These are phyloP conservation scores for Manis crassicaudata DNA, from an alignment of 2,797 vertebrate genomes.

Conservation along the genomic window DNA sequence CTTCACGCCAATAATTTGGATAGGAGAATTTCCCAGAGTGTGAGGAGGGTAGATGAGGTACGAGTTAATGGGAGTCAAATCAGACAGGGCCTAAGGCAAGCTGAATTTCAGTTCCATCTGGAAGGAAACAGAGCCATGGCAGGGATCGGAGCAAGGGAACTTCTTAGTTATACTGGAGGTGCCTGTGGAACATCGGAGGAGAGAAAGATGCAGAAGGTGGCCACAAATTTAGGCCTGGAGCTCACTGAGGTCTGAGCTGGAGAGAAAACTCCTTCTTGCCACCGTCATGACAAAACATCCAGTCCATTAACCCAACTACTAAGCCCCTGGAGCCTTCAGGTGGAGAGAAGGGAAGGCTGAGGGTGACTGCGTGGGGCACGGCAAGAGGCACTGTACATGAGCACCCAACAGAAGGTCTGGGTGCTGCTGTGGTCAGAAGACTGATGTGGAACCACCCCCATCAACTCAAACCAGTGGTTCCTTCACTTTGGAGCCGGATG, in stretches of 20 bases:
- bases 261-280: not conserved
- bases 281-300: not conserved
- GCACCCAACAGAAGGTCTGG: not conserved
- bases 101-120: not conserved
- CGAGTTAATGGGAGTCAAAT: not conserved
- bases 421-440: not conserved
- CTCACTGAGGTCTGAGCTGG: not conserved
- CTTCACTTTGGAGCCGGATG: not conserved
- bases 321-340: not conserved
- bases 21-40: not conserved
- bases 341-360: not conserved
- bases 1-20: not conserved
- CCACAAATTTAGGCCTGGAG: not conserved
- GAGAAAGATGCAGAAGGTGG: not conserved
- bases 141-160: not conserved
- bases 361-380: accelerated
- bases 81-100: not conserved
- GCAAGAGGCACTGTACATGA: not conserved
- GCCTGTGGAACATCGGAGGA: not conserved
- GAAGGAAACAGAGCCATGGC: not conserved
- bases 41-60: not conserved
- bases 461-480: not conserved
- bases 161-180: too few species aligned
- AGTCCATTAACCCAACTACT: not conserved
- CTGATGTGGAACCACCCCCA: not conserved